Percentiles rank a stretch among this genome's conserved stretches.
Conservation (phyloP, 2,797 vertebrate species). For the Coracias cyanogaster region DNA sequence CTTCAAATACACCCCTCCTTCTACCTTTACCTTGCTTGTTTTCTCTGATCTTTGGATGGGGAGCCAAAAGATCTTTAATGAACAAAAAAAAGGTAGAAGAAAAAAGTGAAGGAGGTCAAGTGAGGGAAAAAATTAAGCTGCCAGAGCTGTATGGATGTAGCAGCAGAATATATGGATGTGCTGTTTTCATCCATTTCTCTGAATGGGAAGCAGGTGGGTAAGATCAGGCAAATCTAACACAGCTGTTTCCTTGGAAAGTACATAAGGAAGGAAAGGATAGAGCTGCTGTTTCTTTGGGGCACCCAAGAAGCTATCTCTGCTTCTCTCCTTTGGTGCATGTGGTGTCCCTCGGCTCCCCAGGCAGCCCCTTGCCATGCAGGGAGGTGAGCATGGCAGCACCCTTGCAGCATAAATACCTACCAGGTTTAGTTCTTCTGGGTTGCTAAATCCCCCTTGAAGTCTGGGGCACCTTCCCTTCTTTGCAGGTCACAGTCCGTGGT, state of each 20-base stretch:
- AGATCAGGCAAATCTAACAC: not conserved
- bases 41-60: not conserved
- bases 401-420: fast-evolving
- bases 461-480: not conserved
- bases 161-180: not conserved
- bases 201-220: not conserved
- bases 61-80: not conserved
- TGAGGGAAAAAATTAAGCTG: not conserved
- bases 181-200: not conserved
- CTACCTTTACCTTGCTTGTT: not conserved
- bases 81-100: not conserved
- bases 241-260: not conserved
- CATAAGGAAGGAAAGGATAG: not conserved
- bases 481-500: not conserved
- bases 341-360: fast-evolving
- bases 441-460: not conserved
- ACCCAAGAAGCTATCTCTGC: not conserved
- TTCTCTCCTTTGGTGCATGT: not conserved
- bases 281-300: not conserved
- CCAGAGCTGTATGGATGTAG: not conserved
- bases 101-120: not conserved
- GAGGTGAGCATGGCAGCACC: not conserved
- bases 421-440: not conserved
- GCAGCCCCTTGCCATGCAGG: fast-evolving
- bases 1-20: not conserved